Conservation (phyloP, 1,140 invertebrate species). For the Antheraea mylitta region DNA sequence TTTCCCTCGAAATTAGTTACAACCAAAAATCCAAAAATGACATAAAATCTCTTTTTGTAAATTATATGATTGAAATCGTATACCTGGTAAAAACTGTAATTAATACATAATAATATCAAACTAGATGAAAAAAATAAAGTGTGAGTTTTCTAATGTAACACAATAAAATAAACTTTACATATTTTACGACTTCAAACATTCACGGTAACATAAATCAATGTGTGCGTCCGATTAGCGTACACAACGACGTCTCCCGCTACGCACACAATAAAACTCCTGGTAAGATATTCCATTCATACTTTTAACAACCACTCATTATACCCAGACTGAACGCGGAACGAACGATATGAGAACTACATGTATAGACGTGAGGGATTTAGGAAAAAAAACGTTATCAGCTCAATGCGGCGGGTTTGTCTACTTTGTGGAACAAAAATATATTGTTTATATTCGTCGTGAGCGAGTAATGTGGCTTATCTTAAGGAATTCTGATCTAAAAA, state of each 20-base stretch:
- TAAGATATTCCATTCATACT: constrained; percentile 66
- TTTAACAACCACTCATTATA: constrained; percentile 68
- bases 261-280: constrained; percentile 36
- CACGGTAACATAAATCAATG: neutral
- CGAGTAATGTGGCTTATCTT: neutral
- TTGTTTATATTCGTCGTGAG: constrained; percentile 6
- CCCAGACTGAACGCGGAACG: constrained; percentile 33
- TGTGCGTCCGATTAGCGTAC: constrained; percentile 23
- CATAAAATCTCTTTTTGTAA: no score
- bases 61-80: no score
- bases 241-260: constrained; percentile 23
- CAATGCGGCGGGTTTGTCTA: constrained; percentile 15
- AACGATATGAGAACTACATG: constrained; percentile 32
- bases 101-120: no score
- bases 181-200: neutral
- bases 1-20: no score
- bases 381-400: constrained; percentile 28
- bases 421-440: constrained; percentile 13
- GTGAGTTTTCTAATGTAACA: no score
- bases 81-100: no score
- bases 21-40: no score
- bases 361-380: constrained; percentile 34
- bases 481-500: neutral
- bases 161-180: no score
- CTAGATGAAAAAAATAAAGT: no score